Percentiles rank a stretch among this genome's conserved stretches.
Evolutionary conservation across 2,797 vertebrate species (phyloP).

Genomic region (Oreochromis mossambicus): DNA sequence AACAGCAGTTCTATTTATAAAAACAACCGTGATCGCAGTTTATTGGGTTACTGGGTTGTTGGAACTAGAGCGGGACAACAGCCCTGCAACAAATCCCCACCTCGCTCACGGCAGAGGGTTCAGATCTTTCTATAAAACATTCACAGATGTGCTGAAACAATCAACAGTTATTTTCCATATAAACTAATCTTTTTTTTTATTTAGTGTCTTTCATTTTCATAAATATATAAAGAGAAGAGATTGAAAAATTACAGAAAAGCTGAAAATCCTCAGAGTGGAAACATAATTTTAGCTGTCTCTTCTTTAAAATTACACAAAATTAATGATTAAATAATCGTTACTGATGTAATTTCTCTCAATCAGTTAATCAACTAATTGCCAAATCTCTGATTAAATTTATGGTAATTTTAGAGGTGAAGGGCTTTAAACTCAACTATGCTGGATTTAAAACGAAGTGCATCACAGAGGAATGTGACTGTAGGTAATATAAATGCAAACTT

Average conservation of each 20-base stretch:
- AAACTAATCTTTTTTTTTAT: background rate
- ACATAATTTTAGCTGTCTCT: rapidly evolving
- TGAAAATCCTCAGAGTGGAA: background rate
- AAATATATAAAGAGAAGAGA: background rate
- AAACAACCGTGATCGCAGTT: rapidly evolving
- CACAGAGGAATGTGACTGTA: background rate
- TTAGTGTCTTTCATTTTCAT: background rate
- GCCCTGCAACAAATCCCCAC: rapidly evolving
- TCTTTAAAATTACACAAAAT: background rate
- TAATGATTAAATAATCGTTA: rapidly evolving
- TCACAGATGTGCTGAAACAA: rapidly evolving
- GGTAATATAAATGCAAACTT: rapidly evolving
- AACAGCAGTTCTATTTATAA: rapidly evolving
- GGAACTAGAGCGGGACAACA: rapidly evolving
- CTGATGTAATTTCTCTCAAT: background rate
- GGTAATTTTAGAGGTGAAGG: rapidly evolving
- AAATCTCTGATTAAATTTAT: rapidly evolving
- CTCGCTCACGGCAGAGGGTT: background rate
- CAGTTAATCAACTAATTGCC: rapidly evolving
- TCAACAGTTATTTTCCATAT: background rate
- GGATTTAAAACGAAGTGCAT: background rate
- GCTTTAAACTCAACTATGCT: background rate
- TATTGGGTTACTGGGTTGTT: background rate
- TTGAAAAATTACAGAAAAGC: rapidly evolving
- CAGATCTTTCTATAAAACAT: background rate